Base-by-base conservation (phyloP, 2,888 invertebrate genomes). In the Prosapia bicincta region DNA sequence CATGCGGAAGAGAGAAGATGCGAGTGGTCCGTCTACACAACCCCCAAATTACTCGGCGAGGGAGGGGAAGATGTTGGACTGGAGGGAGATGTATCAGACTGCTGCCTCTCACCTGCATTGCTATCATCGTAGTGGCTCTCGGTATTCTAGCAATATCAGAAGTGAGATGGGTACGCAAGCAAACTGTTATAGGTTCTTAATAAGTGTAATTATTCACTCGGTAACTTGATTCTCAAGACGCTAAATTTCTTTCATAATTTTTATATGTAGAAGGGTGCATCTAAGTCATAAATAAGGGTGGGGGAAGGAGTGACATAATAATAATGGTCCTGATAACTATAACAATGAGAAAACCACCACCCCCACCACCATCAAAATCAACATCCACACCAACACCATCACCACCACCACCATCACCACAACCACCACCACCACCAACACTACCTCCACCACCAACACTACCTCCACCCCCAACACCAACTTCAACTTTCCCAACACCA, bases 101-200 rank as follows among this genome's bases (percentile, higher is more conserved):
- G 65, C 78, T 80, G 28, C 80, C 80, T 28, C 76, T 80, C 24
- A 74, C 78, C 38, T 80, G 78, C 73, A 78, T 80, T 71, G 75
- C 79, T 74, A 79, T 80, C 72, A 80, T 80, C 68, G 77, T 80
- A 72, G 74, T 78, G 24, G 80, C 80, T 13, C 77, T 80, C 5
- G 79, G 78, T 72, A 80, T 80, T 72, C 78, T 80, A 26, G 80
- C 80, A 1, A 77, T 80, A 10, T 80, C 80, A 72, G 80, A 80
- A 77, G 80, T 80, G 76, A 78, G 69, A n/a, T 6, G 30, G n/a
- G n/a, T n/a, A n/a, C n/a, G n/a, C n/a, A 13, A 38, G n/a, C n/a
- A n/a, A n/a, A n/a, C n/a, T n/a, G n/a, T n/a, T n/a, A n/a, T n/a
- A n/a, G n/a, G n/a, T n/a, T n/a, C n/a, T n/a, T n/a, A n/a, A n/a